Evolutionary conservation across 2,797 vertebrate genomes (phyloP).

Genomic region (Pampus argenteus): DNA sequence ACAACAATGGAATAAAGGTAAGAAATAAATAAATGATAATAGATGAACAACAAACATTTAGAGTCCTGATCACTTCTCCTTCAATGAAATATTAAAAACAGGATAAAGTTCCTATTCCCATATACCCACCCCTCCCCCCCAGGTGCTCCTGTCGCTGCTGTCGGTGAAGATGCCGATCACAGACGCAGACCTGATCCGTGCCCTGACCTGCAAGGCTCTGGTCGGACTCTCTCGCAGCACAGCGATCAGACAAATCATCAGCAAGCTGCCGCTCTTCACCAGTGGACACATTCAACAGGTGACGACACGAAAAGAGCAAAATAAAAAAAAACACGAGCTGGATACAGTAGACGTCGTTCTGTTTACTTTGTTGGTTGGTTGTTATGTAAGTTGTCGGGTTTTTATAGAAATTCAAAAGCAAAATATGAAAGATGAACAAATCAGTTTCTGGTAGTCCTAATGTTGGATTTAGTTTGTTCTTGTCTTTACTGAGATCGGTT

Average conservation of each 20-base stretch:
- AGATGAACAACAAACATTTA: background rate
- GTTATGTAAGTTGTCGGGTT: too few species aligned
- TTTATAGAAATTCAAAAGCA: too few species aligned
- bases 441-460: too few species aligned
- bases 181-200: slow-evolving; percentile 94
- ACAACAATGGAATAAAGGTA: slow-evolving; percentile 97
- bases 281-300: slow-evolving; percentile 95
- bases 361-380: too few species aligned
- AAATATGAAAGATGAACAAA: too few species aligned
- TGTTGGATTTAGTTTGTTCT: too few species aligned
- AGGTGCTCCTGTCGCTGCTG: slow-evolving; percentile 92
- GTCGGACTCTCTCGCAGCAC: slow-evolving; percentile 93
- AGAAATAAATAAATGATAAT: background rate
- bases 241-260: slow-evolving; percentile 94
- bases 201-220: slow-evolving; percentile 92
- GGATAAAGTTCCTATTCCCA: too few species aligned
- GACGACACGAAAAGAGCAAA: background rate
- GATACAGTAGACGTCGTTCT: too few species aligned
- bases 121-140: background rate
- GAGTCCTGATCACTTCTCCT: too few species aligned
- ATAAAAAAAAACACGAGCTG: too few species aligned
- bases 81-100: background rate
- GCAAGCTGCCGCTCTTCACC: slow-evolving; percentile 96
- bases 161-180: slow-evolving; percentile 96
- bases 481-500: too few species aligned